These are phyloP conservation scores for Drosophila cognata DNA, from an alignment of 2,888 invertebrate species.

Conservation along the genomic window DNA sequence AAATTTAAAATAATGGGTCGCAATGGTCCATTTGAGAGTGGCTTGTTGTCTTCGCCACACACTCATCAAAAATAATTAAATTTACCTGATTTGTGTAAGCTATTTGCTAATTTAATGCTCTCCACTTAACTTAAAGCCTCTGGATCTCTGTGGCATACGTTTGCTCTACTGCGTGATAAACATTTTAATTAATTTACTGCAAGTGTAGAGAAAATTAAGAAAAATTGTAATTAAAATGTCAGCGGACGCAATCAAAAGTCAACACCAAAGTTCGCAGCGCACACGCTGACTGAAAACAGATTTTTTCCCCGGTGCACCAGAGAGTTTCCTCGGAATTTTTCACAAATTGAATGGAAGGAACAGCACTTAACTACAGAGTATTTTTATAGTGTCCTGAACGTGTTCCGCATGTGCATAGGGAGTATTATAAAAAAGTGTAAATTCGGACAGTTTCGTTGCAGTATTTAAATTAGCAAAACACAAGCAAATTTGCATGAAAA, in stretches of 20 bases:
- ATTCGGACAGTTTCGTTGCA: background rate
- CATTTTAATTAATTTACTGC: background rate
- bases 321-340: constrained; percentile 22
- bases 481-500: background rate
- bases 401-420: background rate
- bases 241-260: constrained; percentile 26
- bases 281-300: background rate
- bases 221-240: constrained; percentile 59
- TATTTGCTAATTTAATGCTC: background rate
- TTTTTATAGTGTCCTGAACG: background rate
- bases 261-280: background rate
- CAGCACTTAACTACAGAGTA: background rate
- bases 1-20: constrained; percentile 9
- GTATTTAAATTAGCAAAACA: background rate
- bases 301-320: constrained; percentile 10
- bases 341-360: constrained; percentile 49
- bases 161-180: background rate
- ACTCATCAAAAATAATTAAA: background rate
- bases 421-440: background rate
- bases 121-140: background rate
- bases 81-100: background rate
- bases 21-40: no score
- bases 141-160: background rate
- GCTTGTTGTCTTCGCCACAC: background rate
- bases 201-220: background rate